phyloP scores from a whole-genome alignment of 2,888 invertebrate genomes.

The Mantis religiosa region DNA sequence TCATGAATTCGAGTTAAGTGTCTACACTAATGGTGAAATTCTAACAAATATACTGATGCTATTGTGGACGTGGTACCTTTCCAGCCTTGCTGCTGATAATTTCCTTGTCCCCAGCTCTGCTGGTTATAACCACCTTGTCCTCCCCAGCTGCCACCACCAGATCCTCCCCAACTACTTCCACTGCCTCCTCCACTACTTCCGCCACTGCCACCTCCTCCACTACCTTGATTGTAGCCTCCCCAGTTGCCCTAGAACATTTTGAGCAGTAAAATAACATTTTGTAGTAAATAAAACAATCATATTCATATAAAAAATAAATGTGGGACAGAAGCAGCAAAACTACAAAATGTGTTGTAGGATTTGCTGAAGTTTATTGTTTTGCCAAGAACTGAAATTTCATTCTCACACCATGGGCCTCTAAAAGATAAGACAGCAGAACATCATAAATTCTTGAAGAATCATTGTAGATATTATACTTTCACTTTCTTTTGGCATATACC shows the following conservation, averaged over 20 bases:
- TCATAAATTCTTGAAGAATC: no score
- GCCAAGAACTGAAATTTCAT: no score
- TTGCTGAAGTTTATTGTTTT: no score
- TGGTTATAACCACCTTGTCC: conserved; percentile 26
- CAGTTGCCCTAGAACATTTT: conserved; percentile 20
- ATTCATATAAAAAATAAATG: background rate
- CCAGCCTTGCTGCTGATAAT: conserved; percentile 24
- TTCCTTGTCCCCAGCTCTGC: conserved; percentile 26
- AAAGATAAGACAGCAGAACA: no score
- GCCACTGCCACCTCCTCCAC: conserved; percentile 20
- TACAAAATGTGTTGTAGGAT: no score
- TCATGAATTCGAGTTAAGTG: no score
- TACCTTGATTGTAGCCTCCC: conserved; percentile 27
- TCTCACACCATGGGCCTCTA: no score
- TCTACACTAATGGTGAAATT: no score
- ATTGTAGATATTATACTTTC: no score
- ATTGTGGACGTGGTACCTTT: conserved; percentile 1
- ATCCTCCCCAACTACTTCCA: conserved; percentile 18
- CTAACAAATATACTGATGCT: no score
- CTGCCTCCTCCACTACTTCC: conserved; percentile 17
- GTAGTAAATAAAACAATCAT: background rate
- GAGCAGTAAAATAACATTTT: background rate
- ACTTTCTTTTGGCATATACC: no score
- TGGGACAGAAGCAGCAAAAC: no score
- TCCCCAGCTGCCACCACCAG: conserved; percentile 16